Percentiles rank a stretch among this genome's conserved stretches.
Evolutionary conservation across 53 echinoderm and acorn worm species (phyloP).

Genomic region (Holothuria scabra): DNA sequence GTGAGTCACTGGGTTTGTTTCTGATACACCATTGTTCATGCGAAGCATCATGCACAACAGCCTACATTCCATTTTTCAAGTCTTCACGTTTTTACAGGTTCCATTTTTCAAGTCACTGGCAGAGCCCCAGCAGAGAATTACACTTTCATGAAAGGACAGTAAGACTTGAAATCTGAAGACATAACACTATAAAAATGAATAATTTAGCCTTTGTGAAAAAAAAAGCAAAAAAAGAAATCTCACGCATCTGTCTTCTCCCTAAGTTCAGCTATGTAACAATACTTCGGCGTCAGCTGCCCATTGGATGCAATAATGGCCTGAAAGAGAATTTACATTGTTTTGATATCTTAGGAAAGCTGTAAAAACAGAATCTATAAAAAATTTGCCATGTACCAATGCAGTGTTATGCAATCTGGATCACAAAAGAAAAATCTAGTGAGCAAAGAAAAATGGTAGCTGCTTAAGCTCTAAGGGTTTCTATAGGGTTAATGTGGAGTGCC

Average conservation of each 20-base stretch:
- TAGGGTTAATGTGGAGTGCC: not conserved
- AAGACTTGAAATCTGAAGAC: too few relatives aligned
- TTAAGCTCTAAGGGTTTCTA: not conserved
- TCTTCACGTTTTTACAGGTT: too few relatives aligned
- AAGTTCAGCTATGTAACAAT: slow-evolving; percentile 73
- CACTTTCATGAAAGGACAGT: too few relatives aligned
- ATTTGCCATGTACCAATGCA: not conserved
- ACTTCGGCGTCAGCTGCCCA: slow-evolving; percentile 80
- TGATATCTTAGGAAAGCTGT: not conserved
- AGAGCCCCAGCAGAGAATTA: too few relatives aligned
- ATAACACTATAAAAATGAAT: too few relatives aligned
- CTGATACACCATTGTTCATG: too few relatives aligned
- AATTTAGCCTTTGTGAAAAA: not conserved
- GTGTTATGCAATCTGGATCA: not conserved
- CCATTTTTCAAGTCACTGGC: too few relatives aligned
- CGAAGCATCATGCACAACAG: too few relatives aligned
- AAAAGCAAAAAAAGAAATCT: slow-evolving; percentile 21
- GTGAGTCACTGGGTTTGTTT: too few relatives aligned
- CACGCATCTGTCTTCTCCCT: slow-evolving; percentile 74
- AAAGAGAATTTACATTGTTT: not conserved
- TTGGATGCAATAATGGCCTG: slow-evolving; percentile 94
- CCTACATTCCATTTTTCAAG: too few relatives aligned
- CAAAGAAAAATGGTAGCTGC: not conserved
- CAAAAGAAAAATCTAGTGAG: too few relatives aligned
- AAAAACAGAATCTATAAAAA: not conserved